These are phyloP conservation scores for Neomorphus geoffroyi DNA, from an alignment of 2,797 vertebrate genomes.

Conservation along the genomic window DNA sequence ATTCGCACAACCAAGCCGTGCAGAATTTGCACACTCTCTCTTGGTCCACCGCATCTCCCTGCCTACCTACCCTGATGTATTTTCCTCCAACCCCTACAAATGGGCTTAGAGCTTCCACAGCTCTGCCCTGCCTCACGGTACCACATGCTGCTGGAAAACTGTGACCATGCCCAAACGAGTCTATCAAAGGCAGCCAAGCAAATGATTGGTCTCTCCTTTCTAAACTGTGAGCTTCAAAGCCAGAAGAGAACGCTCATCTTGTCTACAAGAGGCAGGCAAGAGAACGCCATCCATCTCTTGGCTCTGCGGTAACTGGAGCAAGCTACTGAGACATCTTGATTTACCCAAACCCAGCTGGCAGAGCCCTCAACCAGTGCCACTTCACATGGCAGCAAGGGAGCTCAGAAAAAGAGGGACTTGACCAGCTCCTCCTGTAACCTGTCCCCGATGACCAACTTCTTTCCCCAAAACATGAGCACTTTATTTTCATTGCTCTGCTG, in stretches of 20 bases:
- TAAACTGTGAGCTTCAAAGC: neutral
- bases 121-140: neutral
- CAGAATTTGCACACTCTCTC: neutral
- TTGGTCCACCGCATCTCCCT: neutral
- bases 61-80: neutral
- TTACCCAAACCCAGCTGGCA: neutral
- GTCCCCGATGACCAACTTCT: neutral
- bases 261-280: neutral
- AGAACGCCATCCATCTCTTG: neutral
- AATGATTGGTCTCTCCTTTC: neutral
- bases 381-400: rapidly evolving
- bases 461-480: neutral
- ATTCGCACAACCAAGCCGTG: neutral
- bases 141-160: neutral
- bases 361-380: neutral
- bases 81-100: neutral
- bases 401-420: neutral
- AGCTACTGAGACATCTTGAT: neutral
- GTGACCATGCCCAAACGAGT: neutral
- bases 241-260: neutral
- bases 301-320: neutral
- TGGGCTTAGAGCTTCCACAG: neutral
- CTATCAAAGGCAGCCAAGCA: neutral
- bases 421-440: neutral
- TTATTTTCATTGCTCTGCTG: neutral